A percentile compares a stretch with the other conserved stretches of the same genome.
Evolutionary conservation across 1,140 invertebrate genomes (phyloP).

Genomic region (Ganaspis sp.): DNA sequence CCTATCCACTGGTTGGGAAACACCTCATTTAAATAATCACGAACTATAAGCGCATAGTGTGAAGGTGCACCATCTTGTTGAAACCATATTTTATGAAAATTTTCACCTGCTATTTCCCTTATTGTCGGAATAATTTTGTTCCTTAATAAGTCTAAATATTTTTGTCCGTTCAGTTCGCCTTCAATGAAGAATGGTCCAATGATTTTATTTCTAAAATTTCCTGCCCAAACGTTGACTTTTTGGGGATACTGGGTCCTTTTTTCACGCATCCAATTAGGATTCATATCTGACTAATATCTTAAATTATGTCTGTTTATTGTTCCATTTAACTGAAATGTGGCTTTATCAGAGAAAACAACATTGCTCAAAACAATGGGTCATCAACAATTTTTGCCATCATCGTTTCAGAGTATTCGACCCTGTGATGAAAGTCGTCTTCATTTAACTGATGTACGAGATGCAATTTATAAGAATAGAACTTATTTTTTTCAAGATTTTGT

Average conservation of each 20-base stretch:
- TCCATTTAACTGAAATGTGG: slow-evolving; percentile 26
- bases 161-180: slow-evolving; percentile 43
- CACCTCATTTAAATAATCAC: slow-evolving; percentile 37
- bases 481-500: too few species aligned
- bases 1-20: neutral
- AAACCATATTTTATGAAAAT: slow-evolving; percentile 43
- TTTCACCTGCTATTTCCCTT: slow-evolving; percentile 21
- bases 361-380: neutral
- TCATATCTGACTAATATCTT: slow-evolving; percentile 28
- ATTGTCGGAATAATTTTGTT: slow-evolving; percentile 31
- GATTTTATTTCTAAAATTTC: slow-evolving; percentile 43
- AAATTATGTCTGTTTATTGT: slow-evolving; percentile 38
- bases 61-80: too few species aligned
- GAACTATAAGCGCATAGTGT: too few species aligned
- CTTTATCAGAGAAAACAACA: neutral
- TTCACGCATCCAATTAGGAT: slow-evolving; percentile 32
- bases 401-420: too few species aligned
- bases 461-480: too few species aligned
- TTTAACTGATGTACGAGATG: too few species aligned
- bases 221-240: slow-evolving; percentile 52
- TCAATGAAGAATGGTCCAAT: slow-evolving; percentile 54
- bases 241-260: slow-evolving; percentile 41
- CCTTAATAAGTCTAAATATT: slow-evolving; percentile 13
- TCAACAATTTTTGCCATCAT: neutral
- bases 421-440: too few species aligned